These are phyloP conservation scores for Syrphus vitripennis DNA, from an alignment of 2,888 invertebrate genomes.

Conservation along the genomic window DNA sequence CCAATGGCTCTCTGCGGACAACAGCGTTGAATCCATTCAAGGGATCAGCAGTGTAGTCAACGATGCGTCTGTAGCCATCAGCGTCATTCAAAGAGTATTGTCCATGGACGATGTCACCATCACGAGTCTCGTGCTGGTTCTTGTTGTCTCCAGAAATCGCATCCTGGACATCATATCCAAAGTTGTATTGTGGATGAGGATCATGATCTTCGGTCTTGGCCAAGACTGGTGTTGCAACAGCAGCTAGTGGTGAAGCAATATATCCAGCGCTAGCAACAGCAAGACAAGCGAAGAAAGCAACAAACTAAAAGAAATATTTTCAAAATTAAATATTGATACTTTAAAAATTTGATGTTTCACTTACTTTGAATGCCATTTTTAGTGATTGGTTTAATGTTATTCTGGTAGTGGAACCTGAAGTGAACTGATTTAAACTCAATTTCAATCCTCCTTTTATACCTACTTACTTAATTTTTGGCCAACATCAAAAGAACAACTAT, in stretches of 20 bases:
- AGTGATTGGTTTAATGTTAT: constrained; percentile 31
- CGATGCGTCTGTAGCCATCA: constrained; percentile 64
- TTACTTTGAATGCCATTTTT: constrained; percentile 76
- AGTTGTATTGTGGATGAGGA: constrained; percentile 58
- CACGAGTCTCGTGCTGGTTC: constrained; percentile 58
- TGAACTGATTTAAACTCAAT: constrained; percentile 56
- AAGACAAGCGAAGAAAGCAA: constrained; percentile 76
- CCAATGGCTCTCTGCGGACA: constrained; percentile 57
- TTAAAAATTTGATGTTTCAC: neutral
- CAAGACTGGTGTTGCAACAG: constrained; percentile 51
- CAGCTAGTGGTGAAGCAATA: constrained; percentile 54
- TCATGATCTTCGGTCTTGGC: constrained; percentile 52
- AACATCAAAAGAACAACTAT: neutral
- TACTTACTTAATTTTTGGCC: constrained; percentile 13
- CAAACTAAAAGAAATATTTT: constrained; percentile 72
- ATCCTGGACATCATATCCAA: constrained; percentile 58
- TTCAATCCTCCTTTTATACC: constrained; percentile 57
- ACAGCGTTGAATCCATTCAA: constrained; percentile 64
- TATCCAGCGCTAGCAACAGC: constrained; percentile 77
- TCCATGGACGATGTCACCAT: constrained; percentile 60
- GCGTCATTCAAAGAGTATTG: constrained; percentile 64
- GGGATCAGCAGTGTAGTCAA: constrained; percentile 58
- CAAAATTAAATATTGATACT: neutral
- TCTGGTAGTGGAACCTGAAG: constrained; percentile 55
- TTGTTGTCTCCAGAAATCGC: constrained; percentile 55